Percentiles rank a stretch among this genome's conserved stretches.
Evolutionary conservation across 2,888 invertebrate species (phyloP).

Genomic region (Escarpia spicata): DNA sequence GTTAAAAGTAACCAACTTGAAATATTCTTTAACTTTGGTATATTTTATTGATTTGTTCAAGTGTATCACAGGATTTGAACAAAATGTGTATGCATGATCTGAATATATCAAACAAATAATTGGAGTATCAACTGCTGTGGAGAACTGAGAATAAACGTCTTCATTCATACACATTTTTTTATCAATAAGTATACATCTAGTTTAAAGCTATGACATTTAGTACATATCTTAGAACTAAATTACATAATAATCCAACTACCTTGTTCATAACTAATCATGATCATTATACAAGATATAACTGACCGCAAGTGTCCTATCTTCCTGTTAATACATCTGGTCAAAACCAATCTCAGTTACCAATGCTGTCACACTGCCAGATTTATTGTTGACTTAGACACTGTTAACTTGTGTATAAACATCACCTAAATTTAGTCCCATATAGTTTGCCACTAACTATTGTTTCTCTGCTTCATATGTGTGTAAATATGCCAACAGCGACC

Average conservation of each 20-base stretch:
- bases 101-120: not conserved
- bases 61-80: not conserved
- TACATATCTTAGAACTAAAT: too few species aligned
- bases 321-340: not conserved
- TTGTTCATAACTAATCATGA: not conserved
- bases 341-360: not conserved
- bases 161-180: not conserved
- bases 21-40: not conserved
- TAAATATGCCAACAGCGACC: not conserved
- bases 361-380: not conserved
- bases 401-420: not conserved
- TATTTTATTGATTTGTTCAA: not conserved
- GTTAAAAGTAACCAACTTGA: not conserved
- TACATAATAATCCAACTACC: too few species aligned
- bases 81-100: not conserved
- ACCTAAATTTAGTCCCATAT: not conserved
- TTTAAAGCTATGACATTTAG: not conserved
- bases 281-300: not conserved
- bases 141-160: not conserved
- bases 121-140: not conserved
- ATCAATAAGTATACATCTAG: not conserved
- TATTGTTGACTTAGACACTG: not conserved
- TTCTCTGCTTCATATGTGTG: not conserved
- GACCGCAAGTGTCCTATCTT: not conserved
- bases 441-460: not conserved